Evolutionary conservation across 2,113 vertebrate species (phyloP).

Genomic region (Callipepla californica): DNA sequence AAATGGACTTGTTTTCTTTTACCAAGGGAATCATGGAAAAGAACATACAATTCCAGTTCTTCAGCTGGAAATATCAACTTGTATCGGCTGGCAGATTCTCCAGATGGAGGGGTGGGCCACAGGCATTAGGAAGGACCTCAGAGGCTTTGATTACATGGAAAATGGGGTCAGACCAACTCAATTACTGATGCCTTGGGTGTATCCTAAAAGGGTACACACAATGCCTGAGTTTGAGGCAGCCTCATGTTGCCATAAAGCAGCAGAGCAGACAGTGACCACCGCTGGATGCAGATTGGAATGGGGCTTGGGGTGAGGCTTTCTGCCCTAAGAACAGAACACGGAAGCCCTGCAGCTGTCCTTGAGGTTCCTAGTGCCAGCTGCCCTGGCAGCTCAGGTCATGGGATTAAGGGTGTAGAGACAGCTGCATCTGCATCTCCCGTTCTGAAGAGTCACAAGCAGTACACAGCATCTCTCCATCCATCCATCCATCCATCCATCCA

Average conservation of each 20-base stretch:
- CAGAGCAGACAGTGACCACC: neutral
- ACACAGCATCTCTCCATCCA: neutral
- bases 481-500: too few relatives aligned
- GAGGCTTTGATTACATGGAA: neutral
- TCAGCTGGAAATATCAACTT: slow-evolving; percentile 50
- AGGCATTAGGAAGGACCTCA: neutral
- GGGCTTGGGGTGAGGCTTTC: neutral
- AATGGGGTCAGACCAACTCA: neutral
- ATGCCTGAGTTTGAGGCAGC: neutral
- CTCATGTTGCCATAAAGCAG: neutral
- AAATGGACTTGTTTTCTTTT: slow-evolving; percentile 44
- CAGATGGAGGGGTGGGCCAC: slow-evolving; percentile 20
- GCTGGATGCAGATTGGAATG: neutral
- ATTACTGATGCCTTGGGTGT: neutral
- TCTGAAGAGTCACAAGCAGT: neutral
- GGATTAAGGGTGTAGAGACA: neutral
- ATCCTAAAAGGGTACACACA: neutral
- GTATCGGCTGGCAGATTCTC: slow-evolving; percentile 11
- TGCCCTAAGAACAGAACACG: neutral
- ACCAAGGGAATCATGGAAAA: slow-evolving; percentile 44
- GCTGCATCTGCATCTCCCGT: neutral
- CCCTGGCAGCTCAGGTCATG: neutral
- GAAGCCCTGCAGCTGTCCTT: neutral
- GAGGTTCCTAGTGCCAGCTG: neutral
- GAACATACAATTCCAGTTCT: slow-evolving; percentile 52